These are phyloP conservation scores for Poeciliopsis turrubarensis DNA, from an alignment of 2,113 vertebrate genomes.

Conservation along the genomic window DNA sequence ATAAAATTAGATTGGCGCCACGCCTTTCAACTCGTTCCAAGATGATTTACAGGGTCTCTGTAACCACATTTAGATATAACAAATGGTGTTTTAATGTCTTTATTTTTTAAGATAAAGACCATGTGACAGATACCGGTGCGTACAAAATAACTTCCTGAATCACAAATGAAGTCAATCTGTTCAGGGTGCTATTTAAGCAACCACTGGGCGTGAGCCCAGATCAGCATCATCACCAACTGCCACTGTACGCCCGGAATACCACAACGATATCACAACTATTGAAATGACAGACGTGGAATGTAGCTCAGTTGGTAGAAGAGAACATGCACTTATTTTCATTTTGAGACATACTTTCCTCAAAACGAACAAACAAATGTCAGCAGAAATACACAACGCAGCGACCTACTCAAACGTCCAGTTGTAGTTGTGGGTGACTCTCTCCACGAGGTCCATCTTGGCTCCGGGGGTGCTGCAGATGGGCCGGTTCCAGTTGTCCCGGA, in stretches of 20 bases:
- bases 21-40: not conserved
- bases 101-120: not conserved
- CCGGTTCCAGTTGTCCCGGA: constrained; percentile 96
- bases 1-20: not conserved
- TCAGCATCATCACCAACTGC: not conserved
- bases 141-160: constrained; percentile 24
- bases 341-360: not conserved
- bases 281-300: not conserved
- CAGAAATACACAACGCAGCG: not conserved
- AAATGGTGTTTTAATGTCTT: too few relatives aligned
- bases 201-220: not conserved
- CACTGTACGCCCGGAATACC: not conserved
- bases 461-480: constrained; percentile 93
- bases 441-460: constrained; percentile 90
- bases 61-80: not conserved
- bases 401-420: constrained; percentile 97
- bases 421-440: constrained; percentile 88
- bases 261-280: not conserved
- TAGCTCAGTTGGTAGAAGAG: too few relatives aligned
- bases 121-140: constrained; percentile 22
- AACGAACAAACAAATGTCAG: not conserved
- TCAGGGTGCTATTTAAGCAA: not conserved
- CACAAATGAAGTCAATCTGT: constrained; percentile 8
- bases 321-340: not conserved
- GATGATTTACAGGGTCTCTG: not conserved